Evolutionary conservation across 2,797 vertebrate species (phyloP).

Genomic region (Anas acuta): DNA sequence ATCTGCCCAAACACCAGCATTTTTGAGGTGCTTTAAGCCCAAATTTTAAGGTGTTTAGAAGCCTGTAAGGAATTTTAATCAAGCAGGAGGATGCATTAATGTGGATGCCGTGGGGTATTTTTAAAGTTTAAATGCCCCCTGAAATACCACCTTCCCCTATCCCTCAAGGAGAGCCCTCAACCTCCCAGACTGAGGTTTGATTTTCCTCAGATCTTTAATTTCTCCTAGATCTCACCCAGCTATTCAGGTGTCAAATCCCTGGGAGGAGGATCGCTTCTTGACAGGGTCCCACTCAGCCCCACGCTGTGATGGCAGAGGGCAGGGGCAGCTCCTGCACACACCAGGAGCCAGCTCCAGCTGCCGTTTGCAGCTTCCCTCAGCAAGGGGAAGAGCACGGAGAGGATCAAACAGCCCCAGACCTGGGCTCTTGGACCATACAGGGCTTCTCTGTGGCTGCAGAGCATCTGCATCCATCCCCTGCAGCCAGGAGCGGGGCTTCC

Average conservation of each 20-base stretch:
- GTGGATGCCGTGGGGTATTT: background rate
- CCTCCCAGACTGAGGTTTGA: background rate
- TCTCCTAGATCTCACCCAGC: background rate
- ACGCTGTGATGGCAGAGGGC: rapidly evolving
- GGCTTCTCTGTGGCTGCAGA: background rate
- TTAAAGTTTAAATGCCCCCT: background rate
- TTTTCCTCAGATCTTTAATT: too few relatives aligned
- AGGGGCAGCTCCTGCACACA: background rate
- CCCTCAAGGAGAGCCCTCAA: background rate
- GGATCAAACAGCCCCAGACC: background rate
- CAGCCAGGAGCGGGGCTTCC: background rate
- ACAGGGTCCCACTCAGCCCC: background rate
- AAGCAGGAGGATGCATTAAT: background rate
- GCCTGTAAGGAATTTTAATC: background rate
- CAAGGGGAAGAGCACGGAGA: background rate
- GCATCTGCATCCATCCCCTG: background rate
- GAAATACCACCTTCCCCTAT: background rate
- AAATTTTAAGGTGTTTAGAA: background rate
- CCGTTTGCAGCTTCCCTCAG: background rate
- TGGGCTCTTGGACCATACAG: background rate
- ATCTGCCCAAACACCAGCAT: background rate
- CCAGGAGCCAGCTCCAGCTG: background rate
- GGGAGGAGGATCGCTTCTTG: background rate
- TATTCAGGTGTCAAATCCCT: background rate
- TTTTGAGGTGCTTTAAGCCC: background rate